Evolutionary conservation across 2,888 invertebrate genomes (phyloP).

Genomic region (Epinotia demarniana): DNA sequence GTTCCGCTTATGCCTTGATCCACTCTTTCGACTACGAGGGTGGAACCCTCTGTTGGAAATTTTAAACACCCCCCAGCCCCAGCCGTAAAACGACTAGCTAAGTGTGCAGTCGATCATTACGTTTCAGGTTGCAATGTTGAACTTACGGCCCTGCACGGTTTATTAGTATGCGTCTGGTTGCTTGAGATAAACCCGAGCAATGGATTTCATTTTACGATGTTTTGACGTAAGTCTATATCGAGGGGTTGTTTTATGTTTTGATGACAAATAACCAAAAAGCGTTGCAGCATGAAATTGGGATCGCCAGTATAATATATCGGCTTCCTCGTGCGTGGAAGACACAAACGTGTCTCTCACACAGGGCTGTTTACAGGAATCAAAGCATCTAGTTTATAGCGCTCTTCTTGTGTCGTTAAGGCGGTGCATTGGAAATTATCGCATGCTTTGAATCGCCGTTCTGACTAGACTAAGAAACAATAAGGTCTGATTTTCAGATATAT

Average conservation of each 20-base stretch:
- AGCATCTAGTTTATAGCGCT: too few relatives aligned
- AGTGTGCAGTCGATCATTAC: slow-evolving; percentile 50
- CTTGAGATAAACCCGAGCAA: background rate
- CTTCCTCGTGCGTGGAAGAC: too few relatives aligned
- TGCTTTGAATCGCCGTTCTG: too few relatives aligned
- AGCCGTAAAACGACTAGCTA: slow-evolving; percentile 49
- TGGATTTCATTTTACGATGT: background rate
- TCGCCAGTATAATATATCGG: too few relatives aligned
- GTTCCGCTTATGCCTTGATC: slow-evolving; percentile 38
- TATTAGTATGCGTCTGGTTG: slow-evolving; percentile 1
- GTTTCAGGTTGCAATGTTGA: slow-evolving; percentile 8
- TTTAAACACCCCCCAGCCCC: slow-evolving; percentile 52
- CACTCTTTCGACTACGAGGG: slow-evolving; percentile 52
- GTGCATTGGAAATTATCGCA: too few relatives aligned
- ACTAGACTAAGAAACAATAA: too few relatives aligned
- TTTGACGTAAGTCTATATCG: background rate
- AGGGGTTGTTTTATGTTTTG: background rate
- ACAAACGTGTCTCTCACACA: too few relatives aligned
- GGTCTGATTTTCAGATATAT: too few relatives aligned
- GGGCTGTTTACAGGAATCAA: too few relatives aligned
- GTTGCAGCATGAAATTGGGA: too few relatives aligned
- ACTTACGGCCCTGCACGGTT: background rate
- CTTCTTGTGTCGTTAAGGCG: too few relatives aligned
- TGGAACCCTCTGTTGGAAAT: slow-evolving; percentile 55
- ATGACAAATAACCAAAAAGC: background rate